Evolutionary conservation across 30 jellyfish, hydroid and myxozoan genomes (phyloP), one percentile per base, ranked within the genome.

Genomic region (Cassiopea andromeda): DNA sequence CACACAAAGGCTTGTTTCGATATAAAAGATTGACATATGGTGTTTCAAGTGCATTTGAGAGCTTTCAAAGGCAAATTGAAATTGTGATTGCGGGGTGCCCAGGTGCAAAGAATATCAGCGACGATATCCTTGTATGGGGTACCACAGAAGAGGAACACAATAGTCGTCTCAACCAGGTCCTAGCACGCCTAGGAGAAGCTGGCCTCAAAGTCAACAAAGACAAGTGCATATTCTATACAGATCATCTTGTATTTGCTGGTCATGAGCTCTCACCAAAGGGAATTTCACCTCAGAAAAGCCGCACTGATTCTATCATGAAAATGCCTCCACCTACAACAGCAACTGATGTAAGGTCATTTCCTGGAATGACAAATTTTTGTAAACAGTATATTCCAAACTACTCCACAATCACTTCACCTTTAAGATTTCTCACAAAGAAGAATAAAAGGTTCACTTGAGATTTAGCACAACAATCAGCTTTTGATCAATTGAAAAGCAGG

Each of bases 81-180:
- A 48, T 44, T 67, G 69, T 75, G 58, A 59, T 87, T 57, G 46
- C 48, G 14, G 83, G 92, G 54, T 45, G 61, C 57, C 49, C 69
- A 18, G 92, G 92, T 43, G 84, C 85, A 17, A 78, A 64, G 85
- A 87, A 87, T 54, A 72, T 75, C 67, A 38, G 72, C 14, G 93
- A 74, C 45, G 93, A 85, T 64, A 85, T 85, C 85, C 75, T 85
- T 73, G 85, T 85, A 4, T 83, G 87, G 87, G 90, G 86, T 44
- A 64, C 72, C 27, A 67, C 73, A 44, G 71, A 27, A 67, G 87
- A 46, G 80, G 88, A 83, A 70, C 87, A 83, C 48, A 81, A 83
- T 58, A 87, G 17, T 66, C 73, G 87, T 15, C 80, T 70, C 67
- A 47, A 60, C 66, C 59, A 2, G 47, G 90, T 81, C 67, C 81